phyloP scores from a whole-genome alignment of 1,140 invertebrate species.

The Neodiprion pinetum region DNA sequence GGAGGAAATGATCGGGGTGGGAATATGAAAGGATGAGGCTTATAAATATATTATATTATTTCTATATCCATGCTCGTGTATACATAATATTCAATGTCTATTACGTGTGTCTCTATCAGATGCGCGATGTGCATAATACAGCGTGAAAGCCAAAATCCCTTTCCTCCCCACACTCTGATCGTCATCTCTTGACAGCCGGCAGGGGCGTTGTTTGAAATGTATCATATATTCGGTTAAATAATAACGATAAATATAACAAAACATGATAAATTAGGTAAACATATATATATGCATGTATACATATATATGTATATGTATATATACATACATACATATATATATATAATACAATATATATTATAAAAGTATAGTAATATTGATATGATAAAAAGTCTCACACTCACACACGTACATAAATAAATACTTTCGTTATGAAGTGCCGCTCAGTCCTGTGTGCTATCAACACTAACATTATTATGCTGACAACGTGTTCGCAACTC shows the following conservation, averaged over 20 bases:
- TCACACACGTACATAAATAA: constrained; percentile 29
- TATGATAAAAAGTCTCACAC: constrained; percentile 32
- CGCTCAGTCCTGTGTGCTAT: constrained; percentile 39
- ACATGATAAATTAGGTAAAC: constrained; percentile 60
- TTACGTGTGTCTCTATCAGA: constrained; percentile 15
- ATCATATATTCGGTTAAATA: constrained; percentile 62
- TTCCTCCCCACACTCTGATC: constrained; percentile 44
- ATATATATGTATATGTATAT: too few relatives aligned
- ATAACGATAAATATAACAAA: constrained; percentile 55
- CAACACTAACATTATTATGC: constrained; percentile 37
- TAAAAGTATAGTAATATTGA: constrained; percentile 47
- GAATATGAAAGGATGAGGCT: not conserved
- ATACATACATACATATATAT: constrained; percentile 20
- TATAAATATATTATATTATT: not conserved
- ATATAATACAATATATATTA: constrained; percentile 44
- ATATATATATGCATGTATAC: too few relatives aligned
- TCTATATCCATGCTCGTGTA: constrained; percentile 14
- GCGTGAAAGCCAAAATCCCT: constrained; percentile 27
- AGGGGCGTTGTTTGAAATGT: constrained; percentile 62
- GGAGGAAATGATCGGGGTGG: constrained; percentile 51
- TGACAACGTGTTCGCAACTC: constrained; percentile 41
- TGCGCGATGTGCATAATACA: constrained; percentile 26
- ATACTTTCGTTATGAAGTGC: constrained; percentile 30
- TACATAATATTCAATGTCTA: constrained; percentile 9
- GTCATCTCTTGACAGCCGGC: constrained; percentile 49